These are phyloP conservation scores for Pterobdella sp. DNA, from an alignment of 2,888 invertebrate species.

Conservation along the genomic window DNA sequence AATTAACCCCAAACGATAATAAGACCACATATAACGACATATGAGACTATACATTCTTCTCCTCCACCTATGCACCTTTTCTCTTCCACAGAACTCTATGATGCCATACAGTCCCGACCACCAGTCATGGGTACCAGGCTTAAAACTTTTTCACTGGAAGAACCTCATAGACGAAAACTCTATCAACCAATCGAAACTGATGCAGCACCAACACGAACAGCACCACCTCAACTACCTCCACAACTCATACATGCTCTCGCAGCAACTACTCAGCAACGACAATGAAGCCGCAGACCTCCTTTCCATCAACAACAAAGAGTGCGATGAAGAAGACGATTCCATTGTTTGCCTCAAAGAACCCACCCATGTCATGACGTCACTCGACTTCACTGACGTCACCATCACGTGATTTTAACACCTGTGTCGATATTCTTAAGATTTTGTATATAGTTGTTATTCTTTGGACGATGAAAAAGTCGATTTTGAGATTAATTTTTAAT, in stretches of 20 bases:
- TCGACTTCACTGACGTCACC: conserved; percentile 20
- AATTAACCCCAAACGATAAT: neutral
- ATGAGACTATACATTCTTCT: neutral
- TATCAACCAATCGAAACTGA: neutral
- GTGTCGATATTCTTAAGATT: no score
- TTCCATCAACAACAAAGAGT: neutral
- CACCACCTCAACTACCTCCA: conserved; percentile 10
- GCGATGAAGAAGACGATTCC: conserved; percentile 22
- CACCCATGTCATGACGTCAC: conserved; percentile 4
- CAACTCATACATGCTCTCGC: conserved; percentile 15
- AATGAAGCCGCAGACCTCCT: neutral
- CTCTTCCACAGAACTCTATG: no score
- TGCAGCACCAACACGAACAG: conserved; percentile 15
- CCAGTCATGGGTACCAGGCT: conserved; percentile 18
- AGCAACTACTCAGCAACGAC: neutral
- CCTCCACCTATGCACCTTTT: neutral
- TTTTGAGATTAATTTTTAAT: no score
- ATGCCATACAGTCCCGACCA: conserved; percentile 19
- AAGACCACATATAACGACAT: neutral
- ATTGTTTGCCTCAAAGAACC: conserved; percentile 25
- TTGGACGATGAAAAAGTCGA: no score
- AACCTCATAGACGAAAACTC: conserved; percentile 9
- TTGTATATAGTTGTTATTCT: no score
- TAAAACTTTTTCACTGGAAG: conserved; percentile 24
- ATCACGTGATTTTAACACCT: conserved; percentile 7